A percentile compares a stretch with the other conserved stretches of the same genome.
Evolutionary conservation across 2,113 vertebrate genomes (phyloP).

Genomic region (Gasterosteus nipponicus): DNA sequence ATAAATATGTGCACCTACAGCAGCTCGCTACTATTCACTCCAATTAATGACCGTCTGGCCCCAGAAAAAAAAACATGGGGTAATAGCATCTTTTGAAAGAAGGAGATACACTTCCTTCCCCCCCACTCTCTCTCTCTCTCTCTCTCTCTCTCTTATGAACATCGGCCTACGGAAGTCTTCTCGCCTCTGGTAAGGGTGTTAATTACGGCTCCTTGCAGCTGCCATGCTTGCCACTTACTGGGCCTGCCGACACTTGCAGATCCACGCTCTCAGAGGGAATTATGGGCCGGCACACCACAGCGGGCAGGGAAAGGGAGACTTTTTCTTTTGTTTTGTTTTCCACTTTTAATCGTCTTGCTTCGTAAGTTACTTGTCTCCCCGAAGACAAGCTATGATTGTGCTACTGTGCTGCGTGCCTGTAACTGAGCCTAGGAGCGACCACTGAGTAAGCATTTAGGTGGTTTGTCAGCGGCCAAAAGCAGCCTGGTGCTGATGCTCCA

Average conservation of each 20-base stretch:
- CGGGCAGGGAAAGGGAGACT: constrained; percentile 43
- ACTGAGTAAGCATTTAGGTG: constrained; percentile 70
- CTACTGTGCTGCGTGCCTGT: constrained; percentile 58
- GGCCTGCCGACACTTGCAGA: constrained; percentile 78
- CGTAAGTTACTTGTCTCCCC: not conserved
- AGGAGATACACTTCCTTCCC: constrained; percentile 75
- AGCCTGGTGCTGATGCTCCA: constrained; percentile 62
- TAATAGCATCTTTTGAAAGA: constrained; percentile 76
- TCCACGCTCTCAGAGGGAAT: constrained; percentile 72
- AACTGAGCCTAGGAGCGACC: constrained; percentile 49
- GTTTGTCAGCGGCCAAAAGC: constrained; percentile 71
- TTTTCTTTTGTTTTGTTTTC: constrained; percentile 57
- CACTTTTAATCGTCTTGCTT: constrained; percentile 28
- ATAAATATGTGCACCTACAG: constrained; percentile 74
- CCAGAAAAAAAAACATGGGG: constrained; percentile 70
- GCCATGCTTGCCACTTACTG: constrained; percentile 70
- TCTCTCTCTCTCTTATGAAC: constrained; percentile 68
- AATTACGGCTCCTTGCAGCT: constrained; percentile 79
- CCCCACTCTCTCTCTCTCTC: constrained; percentile 55
- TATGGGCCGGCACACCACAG: constrained; percentile 60
- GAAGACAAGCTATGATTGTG: constrained; percentile 48
- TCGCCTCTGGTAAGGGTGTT: constrained; percentile 78
- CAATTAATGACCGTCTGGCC: constrained; percentile 82
- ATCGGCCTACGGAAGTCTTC: constrained; percentile 70
- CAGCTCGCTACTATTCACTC: constrained; percentile 64